Evolutionary conservation across 2,888 invertebrate genomes (phyloP).

Genomic region (Carcina quercana): DNA sequence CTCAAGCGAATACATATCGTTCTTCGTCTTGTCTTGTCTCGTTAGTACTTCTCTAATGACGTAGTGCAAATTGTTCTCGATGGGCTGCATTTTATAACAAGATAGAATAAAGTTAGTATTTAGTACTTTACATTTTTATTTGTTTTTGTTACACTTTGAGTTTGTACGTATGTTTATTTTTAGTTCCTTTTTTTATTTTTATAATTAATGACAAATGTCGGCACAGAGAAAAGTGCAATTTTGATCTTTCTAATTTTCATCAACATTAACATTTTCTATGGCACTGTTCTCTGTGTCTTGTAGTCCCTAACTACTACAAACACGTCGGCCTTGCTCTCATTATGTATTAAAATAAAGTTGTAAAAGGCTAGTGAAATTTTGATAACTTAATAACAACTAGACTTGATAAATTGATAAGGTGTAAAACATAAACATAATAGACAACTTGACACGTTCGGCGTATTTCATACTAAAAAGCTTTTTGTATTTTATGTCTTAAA

Average conservation of each 20-base stretch:
- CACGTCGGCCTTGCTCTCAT: slow-evolving; percentile 63
- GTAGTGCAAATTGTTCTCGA: slow-evolving; percentile 32
- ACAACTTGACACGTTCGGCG: slow-evolving; percentile 24
- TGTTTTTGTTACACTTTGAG: no score
- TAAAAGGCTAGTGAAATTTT: slow-evolving; percentile 75
- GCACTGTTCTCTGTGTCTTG: slow-evolving; percentile 31
- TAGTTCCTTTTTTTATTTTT: no score
- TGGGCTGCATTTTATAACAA: slow-evolving; percentile 33
- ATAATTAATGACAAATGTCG: no score
- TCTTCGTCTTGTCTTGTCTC: slow-evolving; percentile 49
- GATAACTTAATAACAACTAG: slow-evolving; percentile 67
- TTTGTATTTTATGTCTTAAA: slow-evolving; percentile 15
- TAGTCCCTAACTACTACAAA: slow-evolving; percentile 32
- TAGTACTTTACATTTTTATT: no score
- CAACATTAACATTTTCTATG: no score
- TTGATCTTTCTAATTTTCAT: no score
- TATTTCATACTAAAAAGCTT: slow-evolving; percentile 24
- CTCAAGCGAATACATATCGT: slow-evolving; percentile 61
- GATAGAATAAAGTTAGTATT: no score
- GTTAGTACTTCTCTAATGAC: slow-evolving; percentile 33
- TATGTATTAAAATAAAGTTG: slow-evolving; percentile 59
- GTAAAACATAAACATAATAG: slow-evolving; percentile 38
- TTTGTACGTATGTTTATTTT: no score
- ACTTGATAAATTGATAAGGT: slow-evolving; percentile 59
- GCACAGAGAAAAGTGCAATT: neutral